These are phyloP conservation scores for Limnephilus marmoratus DNA, from an alignment of 2,888 invertebrate genomes.

Conservation along the genomic window DNA sequence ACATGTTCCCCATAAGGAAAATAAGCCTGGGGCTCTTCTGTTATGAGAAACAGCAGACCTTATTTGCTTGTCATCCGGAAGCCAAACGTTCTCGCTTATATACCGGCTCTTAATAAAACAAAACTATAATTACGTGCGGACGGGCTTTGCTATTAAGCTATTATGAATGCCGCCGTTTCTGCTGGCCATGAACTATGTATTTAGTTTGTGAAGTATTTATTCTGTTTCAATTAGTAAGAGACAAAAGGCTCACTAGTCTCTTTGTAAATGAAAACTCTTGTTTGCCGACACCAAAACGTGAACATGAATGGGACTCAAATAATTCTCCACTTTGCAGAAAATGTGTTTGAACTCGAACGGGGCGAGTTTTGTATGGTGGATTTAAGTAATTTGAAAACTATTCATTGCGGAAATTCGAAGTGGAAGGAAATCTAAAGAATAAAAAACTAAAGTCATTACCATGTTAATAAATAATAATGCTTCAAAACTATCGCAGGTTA, in stretches of 20 bases:
- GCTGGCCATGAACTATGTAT: not conserved
- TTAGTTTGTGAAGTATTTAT: constrained; percentile 44
- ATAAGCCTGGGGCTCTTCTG: not conserved
- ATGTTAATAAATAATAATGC: not conserved
- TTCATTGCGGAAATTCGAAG: no score
- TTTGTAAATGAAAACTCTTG: constrained; percentile 49
- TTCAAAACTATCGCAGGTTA: no score
- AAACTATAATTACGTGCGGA: constrained; percentile 24
- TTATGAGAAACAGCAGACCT: constrained; percentile 33
- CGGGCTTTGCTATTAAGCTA: not conserved
- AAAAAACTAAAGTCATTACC: not conserved
- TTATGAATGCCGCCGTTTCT: not conserved
- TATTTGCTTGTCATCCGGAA: constrained; percentile 35
- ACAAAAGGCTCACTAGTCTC: constrained; percentile 48
- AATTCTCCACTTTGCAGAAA: constrained; percentile 6
- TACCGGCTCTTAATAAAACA: constrained; percentile 43
- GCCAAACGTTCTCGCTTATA: constrained; percentile 5
- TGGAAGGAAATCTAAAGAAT: not conserved
- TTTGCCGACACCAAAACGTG: constrained; percentile 40
- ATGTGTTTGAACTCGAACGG: constrained; percentile 23
- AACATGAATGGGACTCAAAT: constrained; percentile 6
- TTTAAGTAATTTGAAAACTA: not conserved
- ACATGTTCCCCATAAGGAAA: not conserved
- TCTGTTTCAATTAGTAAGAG: constrained; percentile 53
- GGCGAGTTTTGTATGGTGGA: not conserved